phyloP scores from a whole-genome alignment of 2,888 invertebrate species.

The Tineola bisselliella region DNA sequence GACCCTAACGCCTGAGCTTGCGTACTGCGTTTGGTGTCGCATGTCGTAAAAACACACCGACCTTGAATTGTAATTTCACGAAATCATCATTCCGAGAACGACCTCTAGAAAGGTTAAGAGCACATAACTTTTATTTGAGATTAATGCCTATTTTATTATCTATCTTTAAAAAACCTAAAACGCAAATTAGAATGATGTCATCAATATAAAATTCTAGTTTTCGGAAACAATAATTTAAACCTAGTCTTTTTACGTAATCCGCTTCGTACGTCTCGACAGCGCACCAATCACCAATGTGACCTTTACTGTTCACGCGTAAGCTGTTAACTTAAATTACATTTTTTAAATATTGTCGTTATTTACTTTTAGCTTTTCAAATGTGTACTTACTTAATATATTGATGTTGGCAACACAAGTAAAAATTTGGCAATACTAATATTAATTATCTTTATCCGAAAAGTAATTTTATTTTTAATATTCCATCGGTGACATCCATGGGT shows the following conservation, averaged over 20 bases:
- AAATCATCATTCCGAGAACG: slow-evolving; percentile 33
- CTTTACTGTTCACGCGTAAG: neutral
- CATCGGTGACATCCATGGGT: neutral
- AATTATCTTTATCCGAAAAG: neutral
- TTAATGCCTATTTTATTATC: slow-evolving; percentile 15
- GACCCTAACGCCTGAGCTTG: neutral
- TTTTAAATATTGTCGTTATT: slow-evolving; percentile 1
- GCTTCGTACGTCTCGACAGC: neutral
- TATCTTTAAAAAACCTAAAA: neutral
- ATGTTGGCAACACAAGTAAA: neutral
- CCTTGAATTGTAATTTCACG: slow-evolving; percentile 57
- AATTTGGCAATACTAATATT: neutral
- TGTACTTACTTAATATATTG: neutral
- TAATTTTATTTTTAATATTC: neutral
- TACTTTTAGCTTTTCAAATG: slow-evolving; percentile 1
- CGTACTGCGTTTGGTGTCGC: slow-evolving; percentile 11
- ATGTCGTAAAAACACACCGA: slow-evolving; percentile 27
- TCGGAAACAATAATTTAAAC: neutral
- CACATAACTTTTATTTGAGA: slow-evolving; percentile 55
- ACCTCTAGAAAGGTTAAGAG: slow-evolving; percentile 61
- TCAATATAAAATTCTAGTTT: neutral
- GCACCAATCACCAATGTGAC: neutral
- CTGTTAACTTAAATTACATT: neutral
- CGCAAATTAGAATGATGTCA: neutral
- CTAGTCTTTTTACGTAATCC: neutral